Base-by-base conservation (phyloP, 1,140 invertebrate species). In the Mizuhopecten yessoensis region DNA sequence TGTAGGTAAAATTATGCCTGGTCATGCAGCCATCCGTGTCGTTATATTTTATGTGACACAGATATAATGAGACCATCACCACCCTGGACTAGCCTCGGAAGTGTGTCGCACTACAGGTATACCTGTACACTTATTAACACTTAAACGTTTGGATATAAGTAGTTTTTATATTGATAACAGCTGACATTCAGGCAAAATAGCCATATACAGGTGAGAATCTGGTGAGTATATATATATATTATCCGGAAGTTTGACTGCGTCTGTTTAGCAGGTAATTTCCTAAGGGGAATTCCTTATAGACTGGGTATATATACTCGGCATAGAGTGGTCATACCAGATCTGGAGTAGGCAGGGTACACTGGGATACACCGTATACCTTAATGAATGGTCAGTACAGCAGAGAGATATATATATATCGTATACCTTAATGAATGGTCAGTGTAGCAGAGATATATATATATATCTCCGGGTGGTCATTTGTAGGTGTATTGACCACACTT, bases 161-260 rank as follows among this genome's bases (percentile, higher is more conserved):
- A n/a, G n/a, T 17, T 29, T 29, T 1, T 75, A 17, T 17, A 29
- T 75, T 75, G 57, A 75, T 75, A 39, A 39, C 36, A 7, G 57
- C n/a, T 75, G n/a, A n/a, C n/a, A n/a, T n/a, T n/a, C n/a, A 75
- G 57, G 17, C n/a, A 75, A 75, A 75, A 17, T 17, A 9, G 57
- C n/a, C 57, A 3, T 75, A 29, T 29, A 75, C 57, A 75, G 57
- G 23, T 75, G 57, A 7, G n/a, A 75, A 29, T 5, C 57, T 29
- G 57, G 57, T 75, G 57, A 75, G 57, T 75, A n/a, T n/a, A n/a
- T n/a, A n/a, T n/a, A n/a, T n/a, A n/a, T n/a, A 39, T 39, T 45
- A 75, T 75, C 0, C 57, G 57, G 57, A 75, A 75, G 57, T 75
- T 29, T 75, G 23, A n/a, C n/a, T n/a, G n/a, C n/a, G n/a, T n/a